Base-by-base conservation (phyloP, 1,140 invertebrate genomes). In the Diachasma alloeum region DNA sequence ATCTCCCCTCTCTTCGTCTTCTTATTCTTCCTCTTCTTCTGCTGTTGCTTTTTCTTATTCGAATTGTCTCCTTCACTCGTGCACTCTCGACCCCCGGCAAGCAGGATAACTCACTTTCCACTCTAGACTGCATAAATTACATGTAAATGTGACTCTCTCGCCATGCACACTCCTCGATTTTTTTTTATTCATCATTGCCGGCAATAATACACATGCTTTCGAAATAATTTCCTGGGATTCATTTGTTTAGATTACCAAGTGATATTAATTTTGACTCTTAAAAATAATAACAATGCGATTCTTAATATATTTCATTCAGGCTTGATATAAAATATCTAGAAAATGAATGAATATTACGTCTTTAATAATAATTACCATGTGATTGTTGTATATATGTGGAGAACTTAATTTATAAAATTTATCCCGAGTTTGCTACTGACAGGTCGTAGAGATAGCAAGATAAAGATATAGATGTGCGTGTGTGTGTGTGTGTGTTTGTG, bases 101-200 rank as follows among this genome's bases (percentile, higher is more conserved):
- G 79, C 78, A 72, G 83, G 84, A 85, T 87, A 87, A 86, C 77
- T 86, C 80, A 85, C 81, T 87, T 86, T 86, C 82, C 81, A 69
- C 72, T 80, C 56, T 68, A 74, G 75, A 77, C 80, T 82, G 77
- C 81, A 84, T 87, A 84, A 87, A 87, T 85, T 85, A 83, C 80
- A 70, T 67, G 78, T 76, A 81, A 86, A 86, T 84, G 85, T 85
- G 84, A 75, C 72, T 53, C 70, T 10, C 66, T 36, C 15, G 24
- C 63, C 5, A 4, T 37, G 31, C 31, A 67, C 22, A 36, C 63
- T 67, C 63, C 36, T 5, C 1, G 22, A 24, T 15, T n/a, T 72
- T 24, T 46, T 22, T 24, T 59, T 26, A 3, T 56, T 26, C 48
- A 4, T 13, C 39, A 42, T 42, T 11, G 1, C 39, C 39, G 10